A percentile compares a stretch with the other conserved stretches of the same genome.
phyloP scores from a whole-genome alignment of 1,140 invertebrate species.

The Ditylenchus dipsaci region DNA sequence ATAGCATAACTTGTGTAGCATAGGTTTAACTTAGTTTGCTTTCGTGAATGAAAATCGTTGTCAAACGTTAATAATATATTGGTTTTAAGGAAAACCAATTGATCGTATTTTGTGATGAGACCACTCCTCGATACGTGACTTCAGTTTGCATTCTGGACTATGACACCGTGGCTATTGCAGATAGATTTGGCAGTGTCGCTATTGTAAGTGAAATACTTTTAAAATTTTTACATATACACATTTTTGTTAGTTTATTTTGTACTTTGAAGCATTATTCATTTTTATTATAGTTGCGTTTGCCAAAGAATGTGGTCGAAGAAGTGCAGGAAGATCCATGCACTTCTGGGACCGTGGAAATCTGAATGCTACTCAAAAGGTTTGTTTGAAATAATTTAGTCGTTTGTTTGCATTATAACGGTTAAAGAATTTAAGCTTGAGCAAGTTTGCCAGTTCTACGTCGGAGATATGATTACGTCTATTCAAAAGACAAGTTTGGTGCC shows the following conservation, averaged over 20 bases:
- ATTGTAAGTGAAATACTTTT: conserved; percentile 54
- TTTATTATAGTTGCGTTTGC: conserved; percentile 69
- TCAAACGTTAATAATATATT: neutral
- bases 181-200: conserved; percentile 96
- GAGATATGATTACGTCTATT: conserved; percentile 66
- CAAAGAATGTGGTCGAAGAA: conserved; percentile 85
- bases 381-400: too few species aligned
- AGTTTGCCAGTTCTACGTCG: conserved; percentile 86
- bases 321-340: conserved; percentile 98
- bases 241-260: too few species aligned
- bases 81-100: conserved; percentile 84
- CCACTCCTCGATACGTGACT: conserved; percentile 90
- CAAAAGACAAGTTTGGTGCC: conserved; percentile 92
- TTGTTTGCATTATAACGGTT: too few species aligned
- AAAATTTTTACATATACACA: too few species aligned
- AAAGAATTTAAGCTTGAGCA: conserved; percentile 69
- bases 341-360: conserved; percentile 93
- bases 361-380: conserved; percentile 87
- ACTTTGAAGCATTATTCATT: neutral
- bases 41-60: neutral
- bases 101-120: conserved; percentile 96
- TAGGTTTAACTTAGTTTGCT: neutral
- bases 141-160: conserved; percentile 88
- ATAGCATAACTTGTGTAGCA: too few species aligned
- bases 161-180: conserved; percentile 87